phyloP scores from a whole-genome alignment of 2,888 invertebrate genomes.

The Myathropa florea region DNA sequence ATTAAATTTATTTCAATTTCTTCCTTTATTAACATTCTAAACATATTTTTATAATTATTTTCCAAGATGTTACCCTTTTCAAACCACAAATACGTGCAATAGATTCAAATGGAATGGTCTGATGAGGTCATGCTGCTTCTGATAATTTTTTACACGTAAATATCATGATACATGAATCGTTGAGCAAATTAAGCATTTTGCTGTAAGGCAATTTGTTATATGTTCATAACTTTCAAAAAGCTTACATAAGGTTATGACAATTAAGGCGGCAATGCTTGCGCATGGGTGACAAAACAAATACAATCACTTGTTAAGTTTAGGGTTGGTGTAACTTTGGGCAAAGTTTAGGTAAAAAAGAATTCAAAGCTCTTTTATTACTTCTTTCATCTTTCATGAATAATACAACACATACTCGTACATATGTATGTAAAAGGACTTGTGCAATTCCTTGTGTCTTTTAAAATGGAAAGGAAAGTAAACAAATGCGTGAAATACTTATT shows the following conservation, averaged over 20 bases:
- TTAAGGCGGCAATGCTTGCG: slow-evolving; percentile 6
- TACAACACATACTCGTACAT: neutral
- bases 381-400: neutral
- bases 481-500: too few species aligned
- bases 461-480: too few species aligned
- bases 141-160: neutral
- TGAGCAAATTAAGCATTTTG: slow-evolving; percentile 6
- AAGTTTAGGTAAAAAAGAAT: neutral
- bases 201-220: slow-evolving; percentile 26
- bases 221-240: slow-evolving; percentile 33
- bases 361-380: neutral
- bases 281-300: neutral
- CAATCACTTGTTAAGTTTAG: neutral
- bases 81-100: slow-evolving; percentile 7
- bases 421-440: neutral
- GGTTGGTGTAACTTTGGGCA: neutral
- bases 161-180: neutral
- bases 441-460: too few species aligned
- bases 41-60: neutral
- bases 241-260: neutral
- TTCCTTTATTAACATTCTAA: neutral
- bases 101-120: slow-evolving; percentile 4
- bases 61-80: neutral
- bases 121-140: slow-evolving; percentile 53
- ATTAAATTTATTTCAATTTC: neutral